phyloP scores from a whole-genome alignment of 37 sponge, comb jelly and placozoan genomes.

The Halisarca cf. caerulea region DNA sequence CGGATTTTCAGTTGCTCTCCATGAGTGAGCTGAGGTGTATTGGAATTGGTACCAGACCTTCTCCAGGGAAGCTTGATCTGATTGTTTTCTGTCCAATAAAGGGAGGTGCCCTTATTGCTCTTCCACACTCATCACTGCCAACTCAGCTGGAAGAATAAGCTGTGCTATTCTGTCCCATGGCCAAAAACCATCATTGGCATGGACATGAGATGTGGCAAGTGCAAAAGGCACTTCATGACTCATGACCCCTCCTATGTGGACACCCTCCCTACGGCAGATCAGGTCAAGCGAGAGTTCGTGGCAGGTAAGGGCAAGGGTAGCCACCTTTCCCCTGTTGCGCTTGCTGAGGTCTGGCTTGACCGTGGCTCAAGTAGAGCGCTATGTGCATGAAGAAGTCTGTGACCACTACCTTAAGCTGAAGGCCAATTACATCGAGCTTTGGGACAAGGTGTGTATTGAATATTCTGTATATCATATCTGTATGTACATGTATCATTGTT shows the following conservation, averaged over 20 bases:
- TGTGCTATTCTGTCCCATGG: too few species aligned
- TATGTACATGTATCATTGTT: too few species aligned
- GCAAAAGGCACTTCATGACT: conserved; percentile 45
- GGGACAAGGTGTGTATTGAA: conserved; percentile 49
- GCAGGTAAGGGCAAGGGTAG: conserved; percentile 40
- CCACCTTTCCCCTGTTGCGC: conserved; percentile 42
- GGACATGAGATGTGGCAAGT: conserved; percentile 45
- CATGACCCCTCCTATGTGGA: conserved; percentile 30
- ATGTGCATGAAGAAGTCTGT: conserved; percentile 29
- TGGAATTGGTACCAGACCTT: background rate
- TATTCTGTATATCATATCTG: background rate
- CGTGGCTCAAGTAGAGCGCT: conserved; percentile 35
- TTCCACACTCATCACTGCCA: conserved; percentile 29
- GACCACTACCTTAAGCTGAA: conserved; percentile 51
- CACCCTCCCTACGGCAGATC: conserved; percentile 44
- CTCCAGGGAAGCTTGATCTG: background rate
- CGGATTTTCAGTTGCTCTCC: background rate
- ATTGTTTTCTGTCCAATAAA: background rate
- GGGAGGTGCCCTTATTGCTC: conserved; percentile 36
- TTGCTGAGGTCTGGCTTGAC: conserved; percentile 39
- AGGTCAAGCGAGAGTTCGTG: conserved; percentile 41
- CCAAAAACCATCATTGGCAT: conserved; percentile 21
- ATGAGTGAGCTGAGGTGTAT: background rate
- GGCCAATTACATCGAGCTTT: conserved; percentile 40
- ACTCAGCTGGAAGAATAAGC: too few species aligned